Evolutionary conservation across 2,888 invertebrate species (phyloP), one percentile per base, ranked within the genome.

Genomic region (Megalurothrips usitatus): DNA sequence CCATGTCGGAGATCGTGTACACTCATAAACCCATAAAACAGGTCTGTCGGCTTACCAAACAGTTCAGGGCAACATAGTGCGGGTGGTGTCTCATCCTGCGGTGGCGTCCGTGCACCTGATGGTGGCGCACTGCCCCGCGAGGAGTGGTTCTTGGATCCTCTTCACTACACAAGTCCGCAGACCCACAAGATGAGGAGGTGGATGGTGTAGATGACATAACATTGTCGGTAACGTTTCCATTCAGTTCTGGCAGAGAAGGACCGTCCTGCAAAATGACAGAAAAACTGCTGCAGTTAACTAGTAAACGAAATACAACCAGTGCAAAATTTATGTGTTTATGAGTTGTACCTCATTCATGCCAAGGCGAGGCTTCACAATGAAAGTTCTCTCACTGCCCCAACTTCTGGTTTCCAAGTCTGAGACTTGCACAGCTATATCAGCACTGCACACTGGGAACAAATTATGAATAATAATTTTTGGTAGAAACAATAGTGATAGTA

Each of bases 381-480:
- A 79, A 28, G 81, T 81, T 19, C 79, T 58, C 47, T 81, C 79
- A 79, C 80, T 82, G 12, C 68, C 68, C 68, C 68, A 75, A 26
- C 68, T 75, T 26, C 68, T 26, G 10, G 68, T 75, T 26, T 75
- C 68, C 23, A 26, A 12, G 10, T 75, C 58, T 26, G 86, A 84
- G 63, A 83, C 85, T 81, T 86, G 86, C 9, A 85, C 83, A 12
- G 84, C 49, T 79, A 48, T 48, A 14, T 79, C 79, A n/a, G 23
- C 23, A 26, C 79, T 52, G 34, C 79, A 79, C 34, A 43, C 34
- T 43, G 34, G 34, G 3, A 43, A 43, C 34, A 43, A 43, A 43
- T 43, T 6, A 43, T 6, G 6, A 43, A 6, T 43, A 6, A 43
- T 6, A 43, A 43, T 43, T 43, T 43, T 43, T 43, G 34, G n/a